These are phyloP conservation scores for Azorinus chamasolen DNA, from an alignment of 2,888 invertebrate genomes.

Conservation along the genomic window DNA sequence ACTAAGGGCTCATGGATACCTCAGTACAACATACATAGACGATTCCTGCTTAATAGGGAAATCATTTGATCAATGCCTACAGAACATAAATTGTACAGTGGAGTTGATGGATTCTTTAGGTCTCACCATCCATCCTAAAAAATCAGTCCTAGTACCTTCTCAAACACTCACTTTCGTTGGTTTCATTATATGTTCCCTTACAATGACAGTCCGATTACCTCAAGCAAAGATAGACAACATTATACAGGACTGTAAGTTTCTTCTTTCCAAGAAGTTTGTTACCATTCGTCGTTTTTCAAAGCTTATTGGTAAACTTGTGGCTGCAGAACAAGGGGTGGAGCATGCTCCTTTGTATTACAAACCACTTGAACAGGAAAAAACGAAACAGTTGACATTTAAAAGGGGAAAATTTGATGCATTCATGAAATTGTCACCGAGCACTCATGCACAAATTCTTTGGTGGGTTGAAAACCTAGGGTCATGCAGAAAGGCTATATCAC, in stretches of 20 bases:
- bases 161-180: conserved; percentile 48
- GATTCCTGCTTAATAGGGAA: conserved; percentile 41
- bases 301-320: too few species aligned
- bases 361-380: conserved; percentile 54
- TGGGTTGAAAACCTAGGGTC: conserved; percentile 5
- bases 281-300: too few species aligned
- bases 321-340: too few species aligned
- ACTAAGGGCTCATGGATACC: conserved; percentile 25
- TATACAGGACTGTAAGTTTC: too few species aligned
- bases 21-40: conserved; percentile 48
- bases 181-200: conserved; percentile 37
- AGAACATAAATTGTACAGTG: conserved; percentile 22
- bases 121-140: conserved; percentile 49
- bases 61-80: too few species aligned
- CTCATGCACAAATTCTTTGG: background rate
- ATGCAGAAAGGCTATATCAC: background rate
- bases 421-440: conserved; percentile 1
- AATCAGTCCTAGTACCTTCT: conserved; percentile 47
- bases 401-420: conserved; percentile 14
- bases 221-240: too few species aligned
- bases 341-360: too few species aligned
- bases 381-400: conserved; percentile 28
- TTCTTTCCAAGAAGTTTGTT: too few species aligned
- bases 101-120: conserved; percentile 47
- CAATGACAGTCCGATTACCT: too few species aligned